Evolutionary conservation across 2,888 invertebrate species (phyloP).

Genomic region (Dasysyrphus tricinctus): DNA sequence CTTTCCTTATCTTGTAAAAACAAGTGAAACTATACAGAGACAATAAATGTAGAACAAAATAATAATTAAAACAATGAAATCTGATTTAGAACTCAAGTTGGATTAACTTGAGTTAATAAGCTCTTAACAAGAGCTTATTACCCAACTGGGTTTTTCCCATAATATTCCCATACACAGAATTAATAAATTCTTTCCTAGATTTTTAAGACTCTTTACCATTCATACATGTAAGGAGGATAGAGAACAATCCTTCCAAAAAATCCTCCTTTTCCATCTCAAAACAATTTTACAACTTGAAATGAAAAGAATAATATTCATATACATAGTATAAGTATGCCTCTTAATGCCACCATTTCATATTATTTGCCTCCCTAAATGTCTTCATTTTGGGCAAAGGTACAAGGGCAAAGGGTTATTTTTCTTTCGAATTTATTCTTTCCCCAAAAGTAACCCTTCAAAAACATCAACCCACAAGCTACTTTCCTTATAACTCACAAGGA

Average conservation of each 20-base stretch:
- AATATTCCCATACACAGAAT: constrained; percentile 8
- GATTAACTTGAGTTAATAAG: too few relatives aligned
- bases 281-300: constrained; percentile 26
- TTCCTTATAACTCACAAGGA: constrained; percentile 29
- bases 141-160: constrained; percentile 66
- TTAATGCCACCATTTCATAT: constrained; percentile 54
- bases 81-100: constrained; percentile 45
- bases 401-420: constrained; percentile 54
- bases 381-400: background rate
- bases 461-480: constrained; percentile 17
- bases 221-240: too few relatives aligned
- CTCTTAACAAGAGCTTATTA: constrained; percentile 40
- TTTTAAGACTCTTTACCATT: background rate
- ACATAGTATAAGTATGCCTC: constrained; percentile 11
- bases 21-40: too few relatives aligned
- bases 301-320: constrained; percentile 57
- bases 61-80: constrained; percentile 62
- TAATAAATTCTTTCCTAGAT: background rate
- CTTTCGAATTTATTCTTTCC: constrained; percentile 3
- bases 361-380: constrained; percentile 9
- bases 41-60: too few relatives aligned
- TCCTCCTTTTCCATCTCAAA: background rate
- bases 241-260: too few relatives aligned
- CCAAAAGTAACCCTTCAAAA: constrained; percentile 50
- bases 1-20: background rate